Conservation (phyloP, 2,888 invertebrate genomes). For the Smittia aterrima region DNA sequence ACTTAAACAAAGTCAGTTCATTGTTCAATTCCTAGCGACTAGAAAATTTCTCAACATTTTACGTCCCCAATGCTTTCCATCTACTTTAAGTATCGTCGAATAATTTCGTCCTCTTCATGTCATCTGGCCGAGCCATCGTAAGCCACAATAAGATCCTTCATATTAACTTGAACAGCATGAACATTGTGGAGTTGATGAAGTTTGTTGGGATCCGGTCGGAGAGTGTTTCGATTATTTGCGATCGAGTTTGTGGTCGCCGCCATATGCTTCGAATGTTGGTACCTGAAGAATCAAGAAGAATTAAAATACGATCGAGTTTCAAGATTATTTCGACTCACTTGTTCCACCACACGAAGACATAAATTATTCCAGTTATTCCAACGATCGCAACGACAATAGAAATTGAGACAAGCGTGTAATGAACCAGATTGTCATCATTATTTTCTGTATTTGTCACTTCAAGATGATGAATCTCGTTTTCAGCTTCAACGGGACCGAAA, state of each 20-base stretch:
- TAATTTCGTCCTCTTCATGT: constrained; percentile 40
- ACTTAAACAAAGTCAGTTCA: neutral
- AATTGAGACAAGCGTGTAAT: constrained; percentile 76
- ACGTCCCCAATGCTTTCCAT: neutral
- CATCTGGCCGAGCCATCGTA: constrained; percentile 39
- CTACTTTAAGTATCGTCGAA: constrained; percentile 31
- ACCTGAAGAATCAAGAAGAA: constrained; percentile 9
- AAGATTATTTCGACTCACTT: constrained; percentile 57
- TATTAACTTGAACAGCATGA: constrained; percentile 35
- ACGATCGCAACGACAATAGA: constrained; percentile 78
- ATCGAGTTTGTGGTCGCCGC: neutral
- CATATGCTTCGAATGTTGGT: constrained; percentile 8
- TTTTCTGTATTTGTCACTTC: constrained; percentile 60
- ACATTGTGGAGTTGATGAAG: constrained; percentile 26
- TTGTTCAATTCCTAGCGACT: constrained; percentile 17
- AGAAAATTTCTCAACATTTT: constrained; percentile 11
- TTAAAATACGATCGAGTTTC: neutral
- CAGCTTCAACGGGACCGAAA: constrained; percentile 56
- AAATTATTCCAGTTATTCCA: constrained; percentile 77
- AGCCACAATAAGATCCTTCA: constrained; percentile 37
- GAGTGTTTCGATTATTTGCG: constrained; percentile 26
- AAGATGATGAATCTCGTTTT: constrained; percentile 53
- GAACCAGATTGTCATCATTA: constrained; percentile 55
- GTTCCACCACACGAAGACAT: constrained; percentile 84
- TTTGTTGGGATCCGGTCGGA: constrained; percentile 19